These are phyloP conservation scores for Leptocoma aspasia DNA, from an alignment of 2,113 vertebrate genomes.

Conservation along the genomic window DNA sequence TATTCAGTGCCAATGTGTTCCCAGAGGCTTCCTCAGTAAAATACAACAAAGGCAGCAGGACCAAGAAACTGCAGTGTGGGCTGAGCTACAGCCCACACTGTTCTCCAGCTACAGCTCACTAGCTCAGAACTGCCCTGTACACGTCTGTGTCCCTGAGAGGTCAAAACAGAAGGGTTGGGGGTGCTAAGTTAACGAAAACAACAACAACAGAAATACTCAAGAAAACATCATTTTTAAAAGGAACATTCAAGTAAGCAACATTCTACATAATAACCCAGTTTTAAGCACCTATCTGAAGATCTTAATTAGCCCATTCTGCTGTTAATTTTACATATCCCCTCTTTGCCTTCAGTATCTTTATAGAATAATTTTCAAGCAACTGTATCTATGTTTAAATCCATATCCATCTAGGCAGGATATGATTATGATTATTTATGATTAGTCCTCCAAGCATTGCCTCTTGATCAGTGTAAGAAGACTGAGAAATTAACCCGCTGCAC, in stretches of 20 bases:
- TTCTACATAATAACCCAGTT: constrained; percentile 8
- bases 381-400: constrained; percentile 19
- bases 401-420: constrained; percentile 42
- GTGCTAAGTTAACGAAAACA: not conserved
- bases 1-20: not conserved
- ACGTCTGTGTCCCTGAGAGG: not conserved
- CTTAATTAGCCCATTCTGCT: constrained; percentile 56
- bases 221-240: not conserved
- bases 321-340: constrained; percentile 45
- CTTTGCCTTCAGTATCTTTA: constrained; percentile 36
- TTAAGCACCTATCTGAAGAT: constrained; percentile 47
- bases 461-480: not conserved
- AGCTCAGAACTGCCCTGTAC: not conserved
- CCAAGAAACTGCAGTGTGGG: not conserved
- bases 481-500: not conserved
- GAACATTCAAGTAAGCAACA: not conserved
- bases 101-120: not conserved
- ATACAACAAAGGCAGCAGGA: not conserved
- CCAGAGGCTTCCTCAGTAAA: not conserved
- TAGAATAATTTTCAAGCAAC: constrained; percentile 8
- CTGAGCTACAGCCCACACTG: no score
- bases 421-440: constrained; percentile 57
- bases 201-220: not conserved
- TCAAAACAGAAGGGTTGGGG: not conserved
- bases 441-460: constrained; percentile 24